Conservation (phyloP, 1,140 invertebrate genomes). For the Drosophila repletoides region DNA sequence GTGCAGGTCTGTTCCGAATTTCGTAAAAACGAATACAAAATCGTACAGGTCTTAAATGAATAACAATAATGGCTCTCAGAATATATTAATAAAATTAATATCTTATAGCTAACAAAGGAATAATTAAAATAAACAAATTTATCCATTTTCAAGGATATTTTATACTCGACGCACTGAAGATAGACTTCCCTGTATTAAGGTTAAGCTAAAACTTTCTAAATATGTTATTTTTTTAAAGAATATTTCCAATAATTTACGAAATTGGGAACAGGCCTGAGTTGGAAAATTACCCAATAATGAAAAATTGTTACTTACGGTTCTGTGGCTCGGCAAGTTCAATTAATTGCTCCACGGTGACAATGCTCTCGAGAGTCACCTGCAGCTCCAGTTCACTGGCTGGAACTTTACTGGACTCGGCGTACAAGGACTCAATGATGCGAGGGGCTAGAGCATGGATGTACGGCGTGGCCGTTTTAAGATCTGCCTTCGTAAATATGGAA, state of each 20-base stretch:
- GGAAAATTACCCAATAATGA: neutral
- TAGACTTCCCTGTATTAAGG: no score
- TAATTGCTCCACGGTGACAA: constrained; percentile 88
- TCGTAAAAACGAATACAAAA: no score
- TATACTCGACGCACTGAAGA: no score
- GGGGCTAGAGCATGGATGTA: constrained; percentile 93
- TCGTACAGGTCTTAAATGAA: no score
- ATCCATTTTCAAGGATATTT: no score
- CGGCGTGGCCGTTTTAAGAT: constrained; percentile 87
- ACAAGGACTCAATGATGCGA: constrained; percentile 88
- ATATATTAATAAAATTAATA: no score
- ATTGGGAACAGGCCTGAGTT: constrained; percentile 7
- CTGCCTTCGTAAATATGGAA: constrained; percentile 89
- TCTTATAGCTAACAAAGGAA: no score
- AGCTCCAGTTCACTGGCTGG: constrained; percentile 85
- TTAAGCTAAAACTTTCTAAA: no score
- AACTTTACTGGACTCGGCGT: constrained; percentile 85
- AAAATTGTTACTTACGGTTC: constrained; percentile 86
- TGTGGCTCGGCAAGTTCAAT: constrained; percentile 89
- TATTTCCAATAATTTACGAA: neutral
- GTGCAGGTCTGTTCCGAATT: constrained; percentile 12
- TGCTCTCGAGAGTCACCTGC: constrained; percentile 87
- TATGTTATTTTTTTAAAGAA: no score
- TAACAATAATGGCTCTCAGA: no score
- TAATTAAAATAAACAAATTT: no score